Evolutionary conservation across 2,888 invertebrate genomes (phyloP).

Genomic region (Psylliodes chrysocephalus): DNA sequence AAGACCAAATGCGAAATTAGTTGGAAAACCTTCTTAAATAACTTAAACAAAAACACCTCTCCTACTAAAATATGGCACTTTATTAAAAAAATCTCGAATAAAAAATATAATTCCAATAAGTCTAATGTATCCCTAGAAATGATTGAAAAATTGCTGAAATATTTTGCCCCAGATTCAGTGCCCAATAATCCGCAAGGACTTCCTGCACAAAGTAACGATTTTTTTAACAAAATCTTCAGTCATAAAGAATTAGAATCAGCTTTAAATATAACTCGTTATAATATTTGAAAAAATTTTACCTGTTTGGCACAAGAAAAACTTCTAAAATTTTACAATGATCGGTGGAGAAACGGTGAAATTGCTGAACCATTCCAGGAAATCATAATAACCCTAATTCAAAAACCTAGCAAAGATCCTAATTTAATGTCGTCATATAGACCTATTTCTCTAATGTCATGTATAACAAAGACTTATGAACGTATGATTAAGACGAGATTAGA

Average conservation of each 20-base stretch:
- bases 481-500: no score
- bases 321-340: background rate
- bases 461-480: no score
- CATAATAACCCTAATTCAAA: no score
- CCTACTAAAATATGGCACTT: background rate
- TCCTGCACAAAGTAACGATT: background rate
- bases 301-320: no score
- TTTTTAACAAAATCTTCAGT: background rate
- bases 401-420: background rate
- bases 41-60: background rate
- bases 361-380: no score
- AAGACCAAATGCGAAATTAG: slow-evolving; percentile 3
- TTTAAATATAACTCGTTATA: background rate
- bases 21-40: no score
- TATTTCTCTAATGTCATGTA: background rate
- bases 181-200: no score
- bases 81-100: background rate
- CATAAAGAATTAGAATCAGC: background rate
- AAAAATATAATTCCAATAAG: background rate
- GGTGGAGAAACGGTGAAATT: background rate
- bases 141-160: background rate
- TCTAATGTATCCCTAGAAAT: background rate
- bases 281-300: no score
- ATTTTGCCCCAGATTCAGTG: background rate
- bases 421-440: background rate